These are phyloP conservation scores for Apodemus sylvaticus DNA, from an alignment of 2,113 vertebrate genomes.

Conservation along the genomic window DNA sequence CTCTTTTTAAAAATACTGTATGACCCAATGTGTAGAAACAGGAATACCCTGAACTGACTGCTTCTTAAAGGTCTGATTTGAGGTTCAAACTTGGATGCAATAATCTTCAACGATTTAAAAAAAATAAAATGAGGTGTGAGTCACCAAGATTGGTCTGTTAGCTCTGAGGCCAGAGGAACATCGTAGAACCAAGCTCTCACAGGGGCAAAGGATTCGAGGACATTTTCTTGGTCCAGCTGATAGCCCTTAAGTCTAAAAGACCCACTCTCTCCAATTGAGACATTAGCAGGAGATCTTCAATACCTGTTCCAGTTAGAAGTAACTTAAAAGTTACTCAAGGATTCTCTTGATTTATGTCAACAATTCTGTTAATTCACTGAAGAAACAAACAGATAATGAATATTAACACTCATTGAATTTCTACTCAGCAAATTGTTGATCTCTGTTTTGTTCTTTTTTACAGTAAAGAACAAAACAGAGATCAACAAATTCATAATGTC, in stretches of 20 bases:
- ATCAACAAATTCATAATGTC: constrained; percentile 7
- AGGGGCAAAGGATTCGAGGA: neutral
- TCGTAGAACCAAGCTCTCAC: neutral
- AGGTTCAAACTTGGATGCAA: neutral
- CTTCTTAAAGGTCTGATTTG: neutral
- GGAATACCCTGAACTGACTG: neutral
- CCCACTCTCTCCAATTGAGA: neutral
- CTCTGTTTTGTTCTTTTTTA: no score
- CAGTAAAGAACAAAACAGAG: constrained; percentile 46
- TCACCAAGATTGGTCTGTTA: neutral
- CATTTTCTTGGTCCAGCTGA: constrained; percentile 27
- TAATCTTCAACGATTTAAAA: neutral
- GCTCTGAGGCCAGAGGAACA: constrained; percentile 10
- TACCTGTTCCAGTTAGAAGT: constrained; percentile 19
- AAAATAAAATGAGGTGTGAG: neutral
- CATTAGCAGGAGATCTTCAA: neutral
- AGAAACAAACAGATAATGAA: neutral
- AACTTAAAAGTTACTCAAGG: constrained; percentile 31
- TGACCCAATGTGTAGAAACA: neutral
- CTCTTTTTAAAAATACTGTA: constrained; percentile 12
- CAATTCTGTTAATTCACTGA: constrained; percentile 40
- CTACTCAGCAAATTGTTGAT: constrained; percentile 1
- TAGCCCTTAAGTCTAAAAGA: neutral
- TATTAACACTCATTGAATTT: constrained; percentile 52
- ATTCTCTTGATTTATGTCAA: constrained; percentile 5